These are phyloP conservation scores for Regulus satrapa DNA, from an alignment of 2,113 vertebrate genomes.

Conservation along the genomic window DNA sequence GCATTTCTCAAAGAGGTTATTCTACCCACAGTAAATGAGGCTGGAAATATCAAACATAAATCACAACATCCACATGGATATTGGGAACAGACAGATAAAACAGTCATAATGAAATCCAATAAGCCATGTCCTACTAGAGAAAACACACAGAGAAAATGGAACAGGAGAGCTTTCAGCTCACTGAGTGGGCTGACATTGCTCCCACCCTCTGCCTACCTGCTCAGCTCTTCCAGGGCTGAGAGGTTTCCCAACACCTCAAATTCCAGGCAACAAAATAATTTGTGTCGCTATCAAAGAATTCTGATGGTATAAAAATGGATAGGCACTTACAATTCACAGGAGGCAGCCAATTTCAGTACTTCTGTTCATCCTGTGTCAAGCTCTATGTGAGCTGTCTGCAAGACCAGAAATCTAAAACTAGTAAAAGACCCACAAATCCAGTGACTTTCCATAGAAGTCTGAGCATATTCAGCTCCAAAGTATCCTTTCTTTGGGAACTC, in stretches of 20 bases:
- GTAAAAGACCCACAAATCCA: background rate
- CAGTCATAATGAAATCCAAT: background rate
- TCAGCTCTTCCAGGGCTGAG: background rate
- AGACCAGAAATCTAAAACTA: background rate
- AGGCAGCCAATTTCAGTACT: background rate
- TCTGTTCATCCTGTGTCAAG: background rate
- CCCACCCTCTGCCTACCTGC: background rate
- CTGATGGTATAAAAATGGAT: background rate
- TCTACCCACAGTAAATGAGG: background rate
- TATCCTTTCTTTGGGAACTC: background rate
- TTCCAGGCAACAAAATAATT: background rate
- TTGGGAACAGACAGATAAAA: background rate
- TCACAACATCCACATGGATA: background rate
- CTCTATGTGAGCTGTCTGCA: background rate
- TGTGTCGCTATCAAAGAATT: background rate
- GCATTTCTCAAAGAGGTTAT: background rate
- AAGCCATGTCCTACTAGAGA: background rate
- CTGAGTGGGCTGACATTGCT: background rate
- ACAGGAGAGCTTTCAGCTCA: background rate
- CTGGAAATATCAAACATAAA: background rate
- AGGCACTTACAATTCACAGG: background rate
- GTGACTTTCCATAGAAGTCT: background rate
- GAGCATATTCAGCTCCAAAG: background rate
- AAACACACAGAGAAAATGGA: background rate
- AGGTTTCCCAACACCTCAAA: background rate